Conservation (phyloP, 2,797 vertebrate species). For the Sebastes melanostomus region DNA sequence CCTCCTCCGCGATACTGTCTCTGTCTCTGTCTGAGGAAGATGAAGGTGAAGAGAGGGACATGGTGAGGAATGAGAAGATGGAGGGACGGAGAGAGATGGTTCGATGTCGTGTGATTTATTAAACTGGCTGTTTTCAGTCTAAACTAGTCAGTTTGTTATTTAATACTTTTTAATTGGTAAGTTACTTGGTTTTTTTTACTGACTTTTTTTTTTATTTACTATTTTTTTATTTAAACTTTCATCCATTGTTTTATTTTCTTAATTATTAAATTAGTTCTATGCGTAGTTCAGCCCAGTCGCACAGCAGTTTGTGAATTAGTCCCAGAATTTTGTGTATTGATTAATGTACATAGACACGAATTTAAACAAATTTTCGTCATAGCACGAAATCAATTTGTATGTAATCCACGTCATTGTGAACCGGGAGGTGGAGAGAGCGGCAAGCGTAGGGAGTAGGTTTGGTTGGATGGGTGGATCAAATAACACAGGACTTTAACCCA, state of each 20-base stretch:
- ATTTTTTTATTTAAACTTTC: background rate
- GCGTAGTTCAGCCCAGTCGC: background rate
- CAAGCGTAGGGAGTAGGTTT: too few species aligned
- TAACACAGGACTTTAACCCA: too few species aligned
- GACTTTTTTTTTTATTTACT: background rate
- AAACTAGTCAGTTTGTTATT: background rate
- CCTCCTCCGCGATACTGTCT: background rate
- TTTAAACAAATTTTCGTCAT: too few species aligned
- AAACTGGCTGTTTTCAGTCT: background rate
- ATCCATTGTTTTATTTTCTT: background rate
- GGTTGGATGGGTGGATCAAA: too few species aligned
- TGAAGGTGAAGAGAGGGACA: conserved; percentile 38
- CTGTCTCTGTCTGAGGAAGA: conserved; percentile 2
- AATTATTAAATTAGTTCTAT: background rate
- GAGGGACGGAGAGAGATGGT: background rate
- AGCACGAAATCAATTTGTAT: too few species aligned
- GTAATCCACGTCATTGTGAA: too few species aligned
- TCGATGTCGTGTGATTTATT: background rate
- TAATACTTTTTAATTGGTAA: background rate
- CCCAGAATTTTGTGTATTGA: too few species aligned
- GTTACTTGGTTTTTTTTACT: background rate
- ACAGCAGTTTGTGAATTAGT: too few species aligned
- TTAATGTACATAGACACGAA: too few species aligned
- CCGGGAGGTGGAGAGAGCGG: too few species aligned
- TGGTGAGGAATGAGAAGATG: background rate